Evolutionary conservation across 1,140 invertebrate species (phyloP).

Genomic region (Sarcophaga peregrina): DNA sequence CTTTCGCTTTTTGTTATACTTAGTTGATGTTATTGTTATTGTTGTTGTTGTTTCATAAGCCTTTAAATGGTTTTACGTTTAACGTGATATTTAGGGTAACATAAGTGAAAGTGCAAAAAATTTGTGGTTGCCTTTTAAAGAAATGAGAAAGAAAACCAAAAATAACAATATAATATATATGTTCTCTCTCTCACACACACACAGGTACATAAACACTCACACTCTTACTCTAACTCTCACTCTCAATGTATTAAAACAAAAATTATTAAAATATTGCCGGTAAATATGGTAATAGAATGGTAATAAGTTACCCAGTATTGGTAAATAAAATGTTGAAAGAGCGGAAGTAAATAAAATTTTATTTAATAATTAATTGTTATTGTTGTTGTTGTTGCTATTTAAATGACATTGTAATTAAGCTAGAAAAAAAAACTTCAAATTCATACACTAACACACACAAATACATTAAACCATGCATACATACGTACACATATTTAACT

Average conservation of each 20-base stretch:
- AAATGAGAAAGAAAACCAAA: neutral
- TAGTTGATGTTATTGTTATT: slow-evolving; percentile 23
- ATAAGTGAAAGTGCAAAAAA: slow-evolving; percentile 58
- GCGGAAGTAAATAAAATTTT: slow-evolving; percentile 34
- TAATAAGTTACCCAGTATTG: neutral
- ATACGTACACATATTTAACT: too few relatives aligned
- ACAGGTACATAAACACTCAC: neutral
- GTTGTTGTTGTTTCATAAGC: slow-evolving; percentile 47
- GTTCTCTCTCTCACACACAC: neutral
- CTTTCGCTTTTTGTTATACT: slow-evolving; percentile 37
- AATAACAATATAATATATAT: neutral
- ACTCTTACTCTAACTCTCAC: neutral
- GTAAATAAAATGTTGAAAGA: neutral
- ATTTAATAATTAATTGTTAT: neutral
- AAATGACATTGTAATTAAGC: slow-evolving; percentile 19
- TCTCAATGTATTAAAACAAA: neutral
- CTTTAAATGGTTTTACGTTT: slow-evolving; percentile 46
- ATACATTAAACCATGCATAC: too few relatives aligned
- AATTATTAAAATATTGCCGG: neutral
- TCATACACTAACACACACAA: too few relatives aligned
- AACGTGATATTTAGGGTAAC: slow-evolving; percentile 52
- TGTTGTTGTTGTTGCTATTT: slow-evolving; percentile 5
- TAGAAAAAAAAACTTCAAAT: too few relatives aligned
- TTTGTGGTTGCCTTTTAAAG: slow-evolving; percentile 30
- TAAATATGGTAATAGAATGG: neutral